A percentile compares a stretch with the other conserved stretches of the same genome.
Conservation (phyloP, 2,113 vertebrate genomes). For the Peromyscus leucopus region DNA sequence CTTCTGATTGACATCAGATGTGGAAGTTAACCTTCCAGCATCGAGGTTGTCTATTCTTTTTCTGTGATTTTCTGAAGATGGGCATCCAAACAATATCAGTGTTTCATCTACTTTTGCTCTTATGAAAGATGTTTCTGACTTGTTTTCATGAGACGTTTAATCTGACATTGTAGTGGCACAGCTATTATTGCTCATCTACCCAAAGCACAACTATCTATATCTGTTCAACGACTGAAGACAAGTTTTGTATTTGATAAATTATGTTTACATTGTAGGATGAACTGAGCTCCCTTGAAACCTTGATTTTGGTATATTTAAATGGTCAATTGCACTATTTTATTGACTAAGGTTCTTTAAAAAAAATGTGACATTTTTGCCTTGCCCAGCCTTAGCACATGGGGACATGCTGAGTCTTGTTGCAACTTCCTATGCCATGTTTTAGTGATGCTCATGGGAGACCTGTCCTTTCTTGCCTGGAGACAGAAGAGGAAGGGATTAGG, state of each 20-base stretch:
- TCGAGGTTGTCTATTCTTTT: neutral
- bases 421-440: neutral
- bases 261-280: neutral
- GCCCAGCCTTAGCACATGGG: neutral
- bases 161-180: neutral
- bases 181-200: neutral
- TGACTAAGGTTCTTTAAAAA: neutral
- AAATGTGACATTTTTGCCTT: neutral
- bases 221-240: neutral
- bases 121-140: neutral
- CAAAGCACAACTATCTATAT: neutral
- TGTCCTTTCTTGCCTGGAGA: neutral
- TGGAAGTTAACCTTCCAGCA: neutral
- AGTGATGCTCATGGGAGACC: neutral
- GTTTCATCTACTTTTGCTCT: conserved; percentile 48
- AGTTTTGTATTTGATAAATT: conserved; percentile 11
- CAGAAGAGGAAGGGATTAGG: neutral
- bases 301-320: conserved; percentile 59
- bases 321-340: conserved; percentile 10
- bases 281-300: conserved; percentile 50
- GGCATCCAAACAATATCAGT: neutral
- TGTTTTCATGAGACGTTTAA: conserved; percentile 19
- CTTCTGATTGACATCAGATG: neutral
- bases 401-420: neutral
- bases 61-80: conserved; percentile 9